phyloP scores from a whole-genome alignment of 2,888 invertebrate species.

The Gryllus longicercus region DNA sequence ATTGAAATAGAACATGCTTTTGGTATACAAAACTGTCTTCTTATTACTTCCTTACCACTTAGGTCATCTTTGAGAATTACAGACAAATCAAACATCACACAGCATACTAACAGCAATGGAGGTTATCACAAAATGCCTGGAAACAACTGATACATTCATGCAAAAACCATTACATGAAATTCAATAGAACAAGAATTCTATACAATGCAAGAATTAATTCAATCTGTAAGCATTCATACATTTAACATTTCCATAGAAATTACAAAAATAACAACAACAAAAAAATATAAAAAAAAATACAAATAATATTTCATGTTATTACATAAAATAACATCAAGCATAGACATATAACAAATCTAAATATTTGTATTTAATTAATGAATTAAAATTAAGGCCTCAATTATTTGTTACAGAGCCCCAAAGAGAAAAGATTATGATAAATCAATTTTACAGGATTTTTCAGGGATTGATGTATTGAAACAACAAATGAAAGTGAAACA shows the following conservation, averaged over 20 bases:
- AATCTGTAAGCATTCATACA: neutral
- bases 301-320: neutral
- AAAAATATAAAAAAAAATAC: too few species aligned
- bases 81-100: constrained; percentile 3
- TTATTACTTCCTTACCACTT: neutral
- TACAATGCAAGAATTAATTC: neutral
- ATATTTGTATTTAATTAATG: too few species aligned
- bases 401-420: too few species aligned
- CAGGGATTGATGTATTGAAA: too few species aligned
- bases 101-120: constrained; percentile 1
- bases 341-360: neutral
- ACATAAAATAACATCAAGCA: neutral
- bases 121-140: neutral
- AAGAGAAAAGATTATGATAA: too few species aligned
- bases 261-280: neutral
- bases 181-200: neutral
- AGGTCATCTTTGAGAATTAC: neutral
- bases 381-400: too few species aligned
- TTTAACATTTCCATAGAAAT: neutral
- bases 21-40: neutral
- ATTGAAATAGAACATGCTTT: neutral
- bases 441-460: too few species aligned
- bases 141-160: constrained; percentile 8
- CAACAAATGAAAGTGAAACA: too few species aligned
- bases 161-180: neutral